Evolutionary conservation across 1,140 invertebrate species (phyloP).

Genomic region (Trissolcus basalis): DNA sequence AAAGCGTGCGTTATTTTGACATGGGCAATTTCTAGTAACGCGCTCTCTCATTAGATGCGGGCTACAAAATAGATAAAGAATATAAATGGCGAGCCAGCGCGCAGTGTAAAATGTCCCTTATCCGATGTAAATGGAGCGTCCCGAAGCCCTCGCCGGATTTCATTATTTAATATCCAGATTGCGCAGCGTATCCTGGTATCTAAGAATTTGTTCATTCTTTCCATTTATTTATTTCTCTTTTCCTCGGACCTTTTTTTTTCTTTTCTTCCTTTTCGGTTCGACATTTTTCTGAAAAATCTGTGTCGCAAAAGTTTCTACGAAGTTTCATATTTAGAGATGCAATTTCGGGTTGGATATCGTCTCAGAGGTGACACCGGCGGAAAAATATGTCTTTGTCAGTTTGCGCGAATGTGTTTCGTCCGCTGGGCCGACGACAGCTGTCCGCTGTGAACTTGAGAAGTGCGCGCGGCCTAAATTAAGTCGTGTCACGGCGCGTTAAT

Average conservation of each 20-base stretch:
- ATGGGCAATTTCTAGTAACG: constrained; percentile 54
- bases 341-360: too few species aligned
- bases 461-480: constrained; percentile 65
- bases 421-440: constrained; percentile 53
- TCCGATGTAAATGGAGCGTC: constrained; percentile 43
- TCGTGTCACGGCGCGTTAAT: constrained; percentile 67
- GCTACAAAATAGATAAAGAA: constrained; percentile 55
- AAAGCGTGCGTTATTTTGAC: constrained; percentile 45
- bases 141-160: not conserved
- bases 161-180: constrained; percentile 28
- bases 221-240: too few species aligned
- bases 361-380: not conserved
- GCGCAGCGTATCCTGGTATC: not conserved
- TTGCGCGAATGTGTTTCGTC: constrained; percentile 41
- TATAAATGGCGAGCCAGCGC: constrained; percentile 40
- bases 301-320: too few species aligned
- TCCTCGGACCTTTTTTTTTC: too few species aligned
- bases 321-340: too few species aligned
- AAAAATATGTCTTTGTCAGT: constrained; percentile 25
- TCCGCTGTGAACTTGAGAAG: constrained; percentile 54
- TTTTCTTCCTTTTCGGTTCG: too few species aligned
- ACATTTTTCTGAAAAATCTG: too few species aligned
- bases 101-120: constrained; percentile 44
- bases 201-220: not conserved
- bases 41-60: constrained; percentile 53